These are phyloP conservation scores for Sthenelais limicola DNA, from an alignment of 2,888 invertebrate species.

Conservation along the genomic window DNA sequence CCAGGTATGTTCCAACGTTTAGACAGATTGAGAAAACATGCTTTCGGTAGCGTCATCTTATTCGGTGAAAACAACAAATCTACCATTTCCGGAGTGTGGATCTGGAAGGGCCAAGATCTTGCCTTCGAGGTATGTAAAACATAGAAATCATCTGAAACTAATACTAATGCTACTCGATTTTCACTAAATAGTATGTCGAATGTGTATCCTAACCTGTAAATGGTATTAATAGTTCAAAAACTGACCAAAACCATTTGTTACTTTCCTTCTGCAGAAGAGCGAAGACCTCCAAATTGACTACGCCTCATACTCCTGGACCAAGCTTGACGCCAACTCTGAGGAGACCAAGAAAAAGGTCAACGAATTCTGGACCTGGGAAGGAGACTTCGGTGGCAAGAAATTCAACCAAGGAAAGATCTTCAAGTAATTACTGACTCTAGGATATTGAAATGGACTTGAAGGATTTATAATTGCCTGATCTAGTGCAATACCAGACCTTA, in stretches of 20 bases:
- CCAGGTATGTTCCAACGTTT: conserved; percentile 97
- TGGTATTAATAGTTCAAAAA: no score
- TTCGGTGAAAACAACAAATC: conserved; percentile 94
- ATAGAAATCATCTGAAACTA: no score
- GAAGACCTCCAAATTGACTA: conserved; percentile 98
- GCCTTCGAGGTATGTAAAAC: conserved; percentile 85
- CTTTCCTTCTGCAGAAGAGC: conserved; percentile 77
- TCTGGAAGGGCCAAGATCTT: conserved; percentile 96
- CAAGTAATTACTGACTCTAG: conserved; percentile 82
- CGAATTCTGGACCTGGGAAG: conserved; percentile 93
- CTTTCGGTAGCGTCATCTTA: conserved; percentile 93
- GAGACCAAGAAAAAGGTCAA: conserved; percentile 89
- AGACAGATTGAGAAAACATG: conserved; percentile 97
- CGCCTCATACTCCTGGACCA: conserved; percentile 95
- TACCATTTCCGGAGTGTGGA: conserved; percentile 96
- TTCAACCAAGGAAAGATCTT: conserved; percentile 99
- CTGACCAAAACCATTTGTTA: neutral
- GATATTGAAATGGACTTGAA: neutral
- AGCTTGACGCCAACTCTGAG: conserved; percentile 85
- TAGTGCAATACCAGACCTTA: no score
- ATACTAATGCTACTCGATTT: no score
- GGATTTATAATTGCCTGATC: neutral
- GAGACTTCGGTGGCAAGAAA: conserved; percentile 89
- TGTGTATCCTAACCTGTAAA: no score
- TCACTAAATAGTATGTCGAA: no score